Conservation (phyloP, 1,140 invertebrate species). For the Achroia grisella region DNA sequence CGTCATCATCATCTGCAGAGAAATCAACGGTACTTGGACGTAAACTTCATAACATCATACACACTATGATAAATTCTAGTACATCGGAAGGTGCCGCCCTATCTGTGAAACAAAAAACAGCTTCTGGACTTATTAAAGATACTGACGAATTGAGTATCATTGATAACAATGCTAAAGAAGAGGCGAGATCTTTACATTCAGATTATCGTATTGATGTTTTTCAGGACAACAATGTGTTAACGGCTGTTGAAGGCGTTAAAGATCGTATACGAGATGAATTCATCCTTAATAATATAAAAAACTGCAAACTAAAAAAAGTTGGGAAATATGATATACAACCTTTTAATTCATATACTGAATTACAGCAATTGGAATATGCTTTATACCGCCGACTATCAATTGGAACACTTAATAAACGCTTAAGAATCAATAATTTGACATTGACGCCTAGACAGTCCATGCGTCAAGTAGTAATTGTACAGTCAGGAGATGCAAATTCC, state of each 20-base stretch:
- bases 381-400: constrained; percentile 29
- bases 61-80: constrained; percentile 26
- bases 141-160: constrained; percentile 2
- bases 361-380: constrained; percentile 34
- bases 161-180: constrained; percentile 16
- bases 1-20: constrained; percentile 25
- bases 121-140: too few species aligned
- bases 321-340: constrained; percentile 9
- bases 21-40: constrained; percentile 37
- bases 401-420: constrained; percentile 35
- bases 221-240: constrained; percentile 41
- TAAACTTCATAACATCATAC: constrained; percentile 33
- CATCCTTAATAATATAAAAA: too few species aligned
- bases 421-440: constrained; percentile 44
- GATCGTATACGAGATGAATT: not conserved
- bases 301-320: not conserved
- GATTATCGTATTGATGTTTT: constrained; percentile 35
- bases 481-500: constrained; percentile 42
- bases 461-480: constrained; percentile 34
- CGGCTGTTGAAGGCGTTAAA: constrained; percentile 23
- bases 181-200: constrained; percentile 21
- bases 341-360: constrained; percentile 22
- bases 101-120: constrained; percentile 21
- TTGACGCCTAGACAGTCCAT: constrained; percentile 46
- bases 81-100: constrained; percentile 14